Base-by-base conservation (phyloP, 92 coral and sea anemone genomes). In the Epizoanthus scotinus region DNA sequence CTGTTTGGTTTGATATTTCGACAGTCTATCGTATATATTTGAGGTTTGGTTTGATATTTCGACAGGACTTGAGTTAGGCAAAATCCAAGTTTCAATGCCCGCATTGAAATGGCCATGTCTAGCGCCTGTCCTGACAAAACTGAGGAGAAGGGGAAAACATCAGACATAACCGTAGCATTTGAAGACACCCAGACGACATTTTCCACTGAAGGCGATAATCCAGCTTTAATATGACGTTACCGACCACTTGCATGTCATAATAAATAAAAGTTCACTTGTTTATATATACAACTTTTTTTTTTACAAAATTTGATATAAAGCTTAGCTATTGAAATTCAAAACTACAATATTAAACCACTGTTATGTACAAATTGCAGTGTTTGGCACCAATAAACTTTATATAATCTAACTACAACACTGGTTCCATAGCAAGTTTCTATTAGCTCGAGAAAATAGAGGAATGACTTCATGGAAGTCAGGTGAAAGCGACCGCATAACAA, bases 211-310 rank as follows among this genome's bases (percentile, higher is more conserved):
- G 67, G 40, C 17, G 60, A 73, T 73, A 53, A 47, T n/a, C 36
- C 24, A 36, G 36, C 71, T 67, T 67, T 13, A 19, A 72, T 27
- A 44, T 53, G 62, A 21, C 34, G 42, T 55, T 59, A 59, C 40
- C 6, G 40, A 34, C 54, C 10, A 75, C 81, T 73, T 38, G 81
- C 34, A 60, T 75, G 56, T 59, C 63, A 42, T 71, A 75, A 75
- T 75, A 75, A 75, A 75, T 75, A 75, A 20, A 19, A 29, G 79
- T 73, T 73, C 22, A 42, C 68, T 59, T 75, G 47, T 53, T 75
- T 18, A 50, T 73, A 75, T 75, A 6, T 75, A 75, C 81, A 75
- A 34, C 62, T 75, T 75, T 59, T 75, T 75, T 59, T 74, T 71
- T 49, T 71, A 75, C 68, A 75, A 75, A 75, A 59, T 68, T 73